Base-by-base conservation (phyloP, 2,113 vertebrate genomes). In the Rhinolophus ferrumequinum region DNA sequence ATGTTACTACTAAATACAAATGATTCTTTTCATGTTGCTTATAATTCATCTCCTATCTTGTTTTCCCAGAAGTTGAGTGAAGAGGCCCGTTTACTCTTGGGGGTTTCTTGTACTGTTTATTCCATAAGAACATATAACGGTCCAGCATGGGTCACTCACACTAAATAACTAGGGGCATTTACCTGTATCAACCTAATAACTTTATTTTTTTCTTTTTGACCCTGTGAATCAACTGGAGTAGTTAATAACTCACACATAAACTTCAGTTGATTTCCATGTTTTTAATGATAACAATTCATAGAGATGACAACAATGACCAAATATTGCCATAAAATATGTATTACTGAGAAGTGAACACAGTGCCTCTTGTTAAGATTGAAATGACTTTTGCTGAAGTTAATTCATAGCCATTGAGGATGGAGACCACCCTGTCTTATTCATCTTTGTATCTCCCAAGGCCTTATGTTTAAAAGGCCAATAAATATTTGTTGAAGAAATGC, bases 211-310 rank as follows among this genome's bases (percentile, higher is more conserved):
- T 50, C 12, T 52, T 88, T 19, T 73, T 35, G 6, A 50, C 4
- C 54, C 10, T 38, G 3, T 86, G 70, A 88, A 28, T 69, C 38
- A 80, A 26, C 41, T 24, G 62, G 18, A 64, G 12, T 90, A 62
- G 73, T 84, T 89, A 82, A 62, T 44, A 89, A 67, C 56, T 1
- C 15, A 66, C 8, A 54, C 22, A 83, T 76, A 95, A 96, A 66
- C 41, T 88, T 91, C 24, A 70, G 19, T 81, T 96, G 56, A 67
- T 93, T 95, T 70, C 30, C 11, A 2, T 85, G 38, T 60, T 92
- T 93, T 94, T 82, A 96, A 89, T 88, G 54, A 26, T 88, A 67
- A 94, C 24, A 93, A 94, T 84, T 96, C 47, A 69, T 62, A 86
- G 26, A 81, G 73, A 44, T 96, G n/a, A 80, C 92, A 28, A 96